phyloP scores from a whole-genome alignment of 23 tunicate genomes.

The Phallusia fumigata region DNA sequence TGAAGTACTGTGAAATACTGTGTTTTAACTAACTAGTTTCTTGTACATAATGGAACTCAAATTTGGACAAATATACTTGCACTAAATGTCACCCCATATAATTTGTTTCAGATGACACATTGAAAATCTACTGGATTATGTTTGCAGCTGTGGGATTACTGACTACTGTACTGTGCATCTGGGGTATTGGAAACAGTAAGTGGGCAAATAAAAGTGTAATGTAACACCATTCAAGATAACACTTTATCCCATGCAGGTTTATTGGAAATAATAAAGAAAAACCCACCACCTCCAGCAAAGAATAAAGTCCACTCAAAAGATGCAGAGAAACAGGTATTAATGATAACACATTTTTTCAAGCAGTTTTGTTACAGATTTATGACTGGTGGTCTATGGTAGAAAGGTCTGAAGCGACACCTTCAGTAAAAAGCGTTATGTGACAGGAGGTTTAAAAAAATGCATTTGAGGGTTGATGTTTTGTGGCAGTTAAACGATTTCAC shows the following conservation, averaged over 20 bases:
- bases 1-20: no score
- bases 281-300: neutral
- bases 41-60: neutral
- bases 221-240: neutral
- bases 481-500: no score
- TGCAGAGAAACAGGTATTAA: conserved; percentile 1
- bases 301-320: conserved; percentile 4
- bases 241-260: neutral
- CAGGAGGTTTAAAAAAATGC: no score
- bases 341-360: neutral
- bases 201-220: neutral
- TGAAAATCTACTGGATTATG: conserved; percentile 2
- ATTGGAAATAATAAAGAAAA: neutral
- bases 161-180: neutral
- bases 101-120: neutral
- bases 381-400: no score
- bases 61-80: neutral
- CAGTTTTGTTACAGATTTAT: neutral
- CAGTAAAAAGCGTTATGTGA: no score
- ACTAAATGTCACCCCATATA: neutral
- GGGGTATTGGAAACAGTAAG: conserved; percentile 38
- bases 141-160: conserved; percentile 10
- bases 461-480: no score
- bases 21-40: no score
- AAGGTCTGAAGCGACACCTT: no score